Conservation (phyloP, 1,140 invertebrate genomes). For the Paraescarpia echinospica region DNA sequence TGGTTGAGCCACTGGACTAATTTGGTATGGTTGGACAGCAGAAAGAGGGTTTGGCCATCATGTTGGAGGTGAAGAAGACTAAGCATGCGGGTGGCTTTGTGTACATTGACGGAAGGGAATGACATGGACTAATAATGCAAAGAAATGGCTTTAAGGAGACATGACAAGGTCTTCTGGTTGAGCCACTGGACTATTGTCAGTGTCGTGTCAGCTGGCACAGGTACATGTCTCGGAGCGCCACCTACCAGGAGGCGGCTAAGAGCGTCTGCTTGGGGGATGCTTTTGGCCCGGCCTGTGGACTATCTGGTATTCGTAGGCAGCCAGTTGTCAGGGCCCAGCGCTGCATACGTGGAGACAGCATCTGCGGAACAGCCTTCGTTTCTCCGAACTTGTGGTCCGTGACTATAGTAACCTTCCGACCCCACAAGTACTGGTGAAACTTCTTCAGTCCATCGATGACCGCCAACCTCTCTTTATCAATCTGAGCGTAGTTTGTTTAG, state of each 20-base stretch:
- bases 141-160: too few species aligned
- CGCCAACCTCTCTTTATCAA: neutral
- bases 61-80: too few species aligned
- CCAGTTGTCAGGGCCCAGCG: slow-evolving; percentile 19
- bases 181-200: too few species aligned
- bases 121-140: neutral
- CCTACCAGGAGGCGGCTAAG: slow-evolving; percentile 17
- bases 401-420: neutral
- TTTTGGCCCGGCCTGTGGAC: slow-evolving; percentile 12
- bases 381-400: neutral
- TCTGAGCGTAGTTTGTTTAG: neutral
- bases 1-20: neutral
- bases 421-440: neutral
- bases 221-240: slow-evolving; percentile 11
- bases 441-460: neutral
- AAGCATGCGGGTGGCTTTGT: too few species aligned
- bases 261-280: slow-evolving; percentile 15
- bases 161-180: too few species aligned
- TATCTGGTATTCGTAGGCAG: slow-evolving; percentile 12
- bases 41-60: too few species aligned
- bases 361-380: slow-evolving; percentile 2
- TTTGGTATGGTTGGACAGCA: too few species aligned
- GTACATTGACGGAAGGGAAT: neutral
- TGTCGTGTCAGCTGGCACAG: neutral
- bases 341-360: neutral